Conservation (phyloP, 2,888 invertebrate species). For the Thera obeliscata region DNA sequence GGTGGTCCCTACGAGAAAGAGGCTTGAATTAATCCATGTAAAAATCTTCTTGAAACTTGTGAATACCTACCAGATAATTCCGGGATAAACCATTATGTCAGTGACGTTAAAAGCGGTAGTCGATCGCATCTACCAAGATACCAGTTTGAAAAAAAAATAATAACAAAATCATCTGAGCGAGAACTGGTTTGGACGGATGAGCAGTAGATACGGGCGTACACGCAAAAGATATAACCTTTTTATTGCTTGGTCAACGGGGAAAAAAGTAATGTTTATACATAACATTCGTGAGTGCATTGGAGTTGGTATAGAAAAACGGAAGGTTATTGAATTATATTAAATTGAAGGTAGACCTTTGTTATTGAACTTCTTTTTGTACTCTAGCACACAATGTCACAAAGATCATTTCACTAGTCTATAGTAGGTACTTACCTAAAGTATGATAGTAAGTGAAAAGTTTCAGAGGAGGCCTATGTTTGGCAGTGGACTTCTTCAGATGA, state of each 20-base stretch:
- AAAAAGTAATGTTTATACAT: conserved; percentile 37
- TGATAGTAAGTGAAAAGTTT: no score
- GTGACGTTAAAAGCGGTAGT: conserved; percentile 50
- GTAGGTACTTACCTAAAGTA: no score
- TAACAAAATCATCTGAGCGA: conserved; percentile 75
- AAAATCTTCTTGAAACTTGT: not conserved
- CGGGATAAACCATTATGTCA: conserved; percentile 34
- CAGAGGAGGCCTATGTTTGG: no score
- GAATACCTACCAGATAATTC: conserved; percentile 2
- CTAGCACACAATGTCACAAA: no score
- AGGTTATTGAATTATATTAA: not conserved
- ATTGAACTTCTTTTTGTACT: not conserved
- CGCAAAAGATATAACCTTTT: conserved; percentile 62
- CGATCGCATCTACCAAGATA: conserved; percentile 51
- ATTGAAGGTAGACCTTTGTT: not conserved
- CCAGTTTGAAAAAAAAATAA: conserved; percentile 67
- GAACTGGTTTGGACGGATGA: conserved; percentile 75
- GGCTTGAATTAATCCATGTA: no score
- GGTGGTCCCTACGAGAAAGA: no score
- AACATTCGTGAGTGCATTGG: not conserved
- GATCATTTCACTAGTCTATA: no score
- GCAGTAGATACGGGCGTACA: conserved; percentile 59
- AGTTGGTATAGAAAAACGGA: not conserved
- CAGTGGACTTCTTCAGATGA: no score
- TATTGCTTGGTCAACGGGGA: conserved; percentile 54